Percentiles rank a stretch among this genome's conserved stretches.
Evolutionary conservation across 2,888 invertebrate species (phyloP).

Genomic region (Mesodorylaimus sp.): DNA sequence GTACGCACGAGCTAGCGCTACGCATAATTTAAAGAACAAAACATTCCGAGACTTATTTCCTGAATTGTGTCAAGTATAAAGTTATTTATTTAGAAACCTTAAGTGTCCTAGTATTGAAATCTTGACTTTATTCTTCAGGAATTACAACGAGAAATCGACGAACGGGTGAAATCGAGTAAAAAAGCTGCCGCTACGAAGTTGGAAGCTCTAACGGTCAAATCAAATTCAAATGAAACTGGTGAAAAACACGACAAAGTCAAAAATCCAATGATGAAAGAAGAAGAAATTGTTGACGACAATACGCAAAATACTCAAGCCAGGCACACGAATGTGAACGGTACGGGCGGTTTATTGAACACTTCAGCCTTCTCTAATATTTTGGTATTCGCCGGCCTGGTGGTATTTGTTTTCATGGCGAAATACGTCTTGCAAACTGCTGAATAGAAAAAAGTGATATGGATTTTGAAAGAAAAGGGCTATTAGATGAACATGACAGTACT

Average conservation of each 20-base stretch:
- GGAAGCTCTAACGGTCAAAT: background rate
- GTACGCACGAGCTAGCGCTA: constrained; percentile 47
- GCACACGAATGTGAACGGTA: too few species aligned
- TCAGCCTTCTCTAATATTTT: background rate
- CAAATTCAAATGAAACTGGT: too few species aligned
- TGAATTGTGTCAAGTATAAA: constrained; percentile 55
- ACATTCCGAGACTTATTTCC: constrained; percentile 87
- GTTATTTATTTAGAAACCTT: background rate
- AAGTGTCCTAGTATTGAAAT: background rate
- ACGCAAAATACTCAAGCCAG: too few species aligned
- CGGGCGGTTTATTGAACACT: too few species aligned
- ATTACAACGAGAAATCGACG: background rate
- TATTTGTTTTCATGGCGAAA: background rate
- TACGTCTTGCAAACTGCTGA: background rate
- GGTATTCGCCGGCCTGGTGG: background rate
- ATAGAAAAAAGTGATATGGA: too few species aligned
- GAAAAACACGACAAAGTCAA: background rate
- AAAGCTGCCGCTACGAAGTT: background rate
- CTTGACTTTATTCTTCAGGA: background rate
- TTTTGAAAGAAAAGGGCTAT: too few species aligned
- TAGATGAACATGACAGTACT: too few species aligned
- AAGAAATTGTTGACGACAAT: too few species aligned
- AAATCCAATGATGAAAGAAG: too few species aligned
- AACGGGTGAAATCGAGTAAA: too few species aligned
- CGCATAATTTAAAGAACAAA: constrained; percentile 73